Percentiles rank a stretch among this genome's conserved stretches.
Evolutionary conservation across 2,888 invertebrate species (phyloP).

Genomic region (Drosophila leonis): DNA sequence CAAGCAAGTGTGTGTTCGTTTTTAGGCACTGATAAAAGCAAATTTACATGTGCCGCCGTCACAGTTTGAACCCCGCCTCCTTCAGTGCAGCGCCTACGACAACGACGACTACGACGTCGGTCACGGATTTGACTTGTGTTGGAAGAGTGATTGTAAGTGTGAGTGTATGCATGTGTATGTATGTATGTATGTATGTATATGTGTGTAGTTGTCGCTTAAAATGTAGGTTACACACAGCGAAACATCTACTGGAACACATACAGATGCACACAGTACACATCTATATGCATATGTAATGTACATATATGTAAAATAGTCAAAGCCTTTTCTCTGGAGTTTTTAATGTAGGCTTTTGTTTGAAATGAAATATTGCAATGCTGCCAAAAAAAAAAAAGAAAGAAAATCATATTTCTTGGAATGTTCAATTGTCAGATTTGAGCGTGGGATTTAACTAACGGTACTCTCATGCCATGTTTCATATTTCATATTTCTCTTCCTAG

Average conservation of each 20-base stretch:
- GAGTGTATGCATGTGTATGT: conserved; percentile 8
- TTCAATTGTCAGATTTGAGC: neutral
- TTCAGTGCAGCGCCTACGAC: conserved; percentile 36
- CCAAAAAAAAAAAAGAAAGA: neutral
- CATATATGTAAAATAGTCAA: conserved; percentile 42
- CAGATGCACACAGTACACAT: conserved; percentile 20
- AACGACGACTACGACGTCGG: conserved; percentile 54
- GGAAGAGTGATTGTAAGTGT: conserved; percentile 9
- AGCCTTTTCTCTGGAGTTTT: conserved; percentile 23
- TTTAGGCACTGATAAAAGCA: conserved; percentile 73
- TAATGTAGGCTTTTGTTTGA: conserved; percentile 4
- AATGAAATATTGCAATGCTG: conserved; percentile 1
- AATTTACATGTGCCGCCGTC: conserved; percentile 66
- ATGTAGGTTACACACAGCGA: conserved; percentile 79
- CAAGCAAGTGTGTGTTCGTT: conserved; percentile 25
- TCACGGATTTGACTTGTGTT: conserved; percentile 69
- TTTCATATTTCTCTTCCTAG: neutral
- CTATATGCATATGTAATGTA: conserved; percentile 10
- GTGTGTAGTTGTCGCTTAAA: conserved; percentile 66
- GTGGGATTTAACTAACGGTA: neutral
- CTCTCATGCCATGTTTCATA: neutral
- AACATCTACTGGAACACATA: conserved; percentile 27
- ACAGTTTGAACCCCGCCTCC: conserved; percentile 18
- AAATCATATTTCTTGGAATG: neutral
- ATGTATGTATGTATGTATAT: conserved; percentile 26